Conservation (phyloP, 1,140 invertebrate genomes). For the Hyposmocoma kahamanoa region DNA sequence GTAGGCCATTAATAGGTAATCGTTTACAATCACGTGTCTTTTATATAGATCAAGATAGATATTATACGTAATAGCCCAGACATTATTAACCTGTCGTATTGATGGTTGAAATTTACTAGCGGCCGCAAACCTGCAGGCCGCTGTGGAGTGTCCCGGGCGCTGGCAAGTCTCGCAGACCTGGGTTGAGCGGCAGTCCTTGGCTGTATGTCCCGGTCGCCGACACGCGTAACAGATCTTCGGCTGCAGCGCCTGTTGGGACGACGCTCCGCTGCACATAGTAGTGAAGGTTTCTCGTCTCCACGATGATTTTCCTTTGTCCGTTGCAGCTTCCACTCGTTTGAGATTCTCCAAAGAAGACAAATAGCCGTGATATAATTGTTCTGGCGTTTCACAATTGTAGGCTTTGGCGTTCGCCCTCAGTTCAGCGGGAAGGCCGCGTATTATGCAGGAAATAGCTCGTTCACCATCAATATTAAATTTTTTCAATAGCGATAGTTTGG, state of each 20-base stretch:
- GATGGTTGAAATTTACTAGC: neutral
- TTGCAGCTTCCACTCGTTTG: neutral
- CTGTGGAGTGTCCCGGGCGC: neutral
- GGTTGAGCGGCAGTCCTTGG: neutral
- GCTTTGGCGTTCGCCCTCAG: conserved; percentile 19
- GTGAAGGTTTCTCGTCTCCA: neutral
- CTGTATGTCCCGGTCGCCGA: neutral
- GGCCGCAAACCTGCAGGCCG: neutral
- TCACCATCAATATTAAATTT: conserved; percentile 18
- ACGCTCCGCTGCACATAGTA: neutral
- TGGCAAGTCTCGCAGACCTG: neutral
- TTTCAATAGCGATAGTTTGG: conserved; percentile 19
- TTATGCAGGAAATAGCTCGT: conserved; percentile 24
- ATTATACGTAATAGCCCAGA: neutral
- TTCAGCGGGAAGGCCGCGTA: conserved; percentile 20
- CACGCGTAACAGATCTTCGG: neutral
- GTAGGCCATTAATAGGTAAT: neutral
- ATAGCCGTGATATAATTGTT: conserved; percentile 17
- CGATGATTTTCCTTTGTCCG: neutral
- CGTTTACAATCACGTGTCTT: neutral
- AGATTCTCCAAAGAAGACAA: conserved; percentile 10
- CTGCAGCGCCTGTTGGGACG: neutral
- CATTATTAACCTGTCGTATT: neutral
- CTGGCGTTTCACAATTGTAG: conserved; percentile 10
- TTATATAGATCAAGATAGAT: neutral